phyloP scores from a whole-genome alignment of 2,797 vertebrate genomes.

The Knipowitschia caucasica region DNA sequence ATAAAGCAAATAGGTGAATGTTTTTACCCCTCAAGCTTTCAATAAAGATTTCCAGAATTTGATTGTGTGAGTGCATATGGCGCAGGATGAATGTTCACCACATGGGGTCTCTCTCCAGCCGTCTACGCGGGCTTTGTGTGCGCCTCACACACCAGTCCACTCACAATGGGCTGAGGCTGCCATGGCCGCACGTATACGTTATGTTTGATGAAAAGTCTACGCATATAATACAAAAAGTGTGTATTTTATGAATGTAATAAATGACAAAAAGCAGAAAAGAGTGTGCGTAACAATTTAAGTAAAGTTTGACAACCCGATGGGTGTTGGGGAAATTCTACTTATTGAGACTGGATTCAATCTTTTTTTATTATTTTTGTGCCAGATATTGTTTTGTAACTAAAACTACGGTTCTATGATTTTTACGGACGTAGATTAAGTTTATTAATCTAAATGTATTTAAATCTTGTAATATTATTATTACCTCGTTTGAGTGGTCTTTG shows the following conservation, averaged over 20 bases:
- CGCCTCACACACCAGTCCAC: slow-evolving; percentile 47
- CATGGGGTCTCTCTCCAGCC: slow-evolving; percentile 84
- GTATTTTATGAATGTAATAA: not conserved
- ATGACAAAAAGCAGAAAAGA: not conserved
- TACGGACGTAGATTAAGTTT: no score
- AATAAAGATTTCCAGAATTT: not conserved
- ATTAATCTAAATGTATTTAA: no score
- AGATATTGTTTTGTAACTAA: not conserved
- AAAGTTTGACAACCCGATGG: no score
- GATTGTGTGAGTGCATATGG: slow-evolving; percentile 40
- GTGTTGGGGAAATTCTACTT: no score
- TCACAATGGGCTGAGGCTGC: slow-evolving; percentile 41
- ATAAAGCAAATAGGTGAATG: slow-evolving; percentile 1
- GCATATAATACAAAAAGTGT: not conserved
- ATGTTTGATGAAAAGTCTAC: not conserved
- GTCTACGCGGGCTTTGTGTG: slow-evolving; percentile 44
- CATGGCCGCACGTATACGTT: slow-evolving; percentile 31
- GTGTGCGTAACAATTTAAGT: no score
- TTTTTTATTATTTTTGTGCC: not conserved
- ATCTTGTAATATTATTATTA: no score
- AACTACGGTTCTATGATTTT: not conserved
- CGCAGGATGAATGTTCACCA: slow-evolving; percentile 76
- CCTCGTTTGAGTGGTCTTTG: no score
- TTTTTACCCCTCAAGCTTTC: slow-evolving; percentile 1
- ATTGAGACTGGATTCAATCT: not conserved